Evolutionary conservation across 2,888 invertebrate species (phyloP), one percentile per base, ranked within the genome.

Genomic region (Habrosyne pyritoides): DNA sequence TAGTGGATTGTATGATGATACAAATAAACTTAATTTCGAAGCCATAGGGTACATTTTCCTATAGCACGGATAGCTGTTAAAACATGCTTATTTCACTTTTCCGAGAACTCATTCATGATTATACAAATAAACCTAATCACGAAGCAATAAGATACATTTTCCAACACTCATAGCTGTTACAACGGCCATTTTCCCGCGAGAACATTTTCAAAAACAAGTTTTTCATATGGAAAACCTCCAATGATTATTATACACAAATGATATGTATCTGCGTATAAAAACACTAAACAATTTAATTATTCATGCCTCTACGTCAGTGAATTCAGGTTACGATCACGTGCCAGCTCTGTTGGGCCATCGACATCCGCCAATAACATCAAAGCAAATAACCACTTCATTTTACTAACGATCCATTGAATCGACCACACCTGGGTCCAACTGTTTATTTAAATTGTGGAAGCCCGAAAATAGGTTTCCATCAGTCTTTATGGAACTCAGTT

Each of bases 251-350:
- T 10, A 22, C 33, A 36, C 0, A 33, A 36, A 18, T 47, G 10
- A 48, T 48, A 53, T 47, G 53, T 47, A 53, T 47, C 10, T 47
- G 52, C 54, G 33, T 66, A 47, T 42, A 56, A 58, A 68, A 64
- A 58, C 67, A 57, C 14, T 30, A 36, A 33, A 14, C 48, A 33
- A 30, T 36, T 55, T 51, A 48, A 56, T 63, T 66, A 66, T 61
- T 59, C 57, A 53, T 62, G 59, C 53, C 53, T 55, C 12, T 50
- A 59, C 63, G 69, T 67, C 67, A 69, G 36, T 12, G 18, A 52
- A 61, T 60, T 67, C 55, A 60, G 68, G 65, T 63, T 55, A 54
- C 57, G 46, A 55, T 67, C 57, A 61, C 67, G 66, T 65, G 63
- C 8, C n/a, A 33, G 4, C 33, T 7, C 33, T 6, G 33, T n/a